Percentiles rank a stretch among this genome's conserved stretches.
Evolutionary conservation across 2,888 invertebrate species (phyloP).

Genomic region (Priocnemis perturbator): DNA sequence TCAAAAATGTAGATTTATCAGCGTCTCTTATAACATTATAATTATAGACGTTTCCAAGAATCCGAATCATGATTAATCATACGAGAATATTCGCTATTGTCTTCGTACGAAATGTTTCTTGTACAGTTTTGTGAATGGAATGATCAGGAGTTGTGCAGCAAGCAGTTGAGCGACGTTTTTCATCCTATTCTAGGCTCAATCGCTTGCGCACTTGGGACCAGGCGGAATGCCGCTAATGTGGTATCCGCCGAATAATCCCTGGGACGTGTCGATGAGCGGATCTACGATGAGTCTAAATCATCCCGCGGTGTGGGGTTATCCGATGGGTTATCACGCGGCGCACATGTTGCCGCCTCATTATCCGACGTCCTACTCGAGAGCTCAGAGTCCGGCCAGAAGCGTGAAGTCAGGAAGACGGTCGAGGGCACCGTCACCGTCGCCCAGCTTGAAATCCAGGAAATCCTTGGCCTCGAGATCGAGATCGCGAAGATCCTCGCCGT

Average conservation of each 20-base stretch:
- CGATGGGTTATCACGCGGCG: conserved; percentile 64
- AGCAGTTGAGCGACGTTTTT: too few species aligned
- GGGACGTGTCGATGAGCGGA: conserved; percentile 63
- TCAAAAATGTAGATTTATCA: neutral
- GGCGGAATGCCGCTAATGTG: conserved; percentile 76
- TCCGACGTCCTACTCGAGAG: conserved; percentile 79
- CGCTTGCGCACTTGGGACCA: conserved; percentile 80
- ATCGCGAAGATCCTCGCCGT: conserved; percentile 72
- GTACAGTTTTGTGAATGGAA: neutral
- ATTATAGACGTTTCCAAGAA: neutral
- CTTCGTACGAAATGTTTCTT: too few species aligned
- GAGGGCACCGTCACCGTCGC: conserved; percentile 81
- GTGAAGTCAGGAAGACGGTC: conserved; percentile 67
- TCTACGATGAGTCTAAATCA: conserved; percentile 71
- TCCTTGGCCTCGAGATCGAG: conserved; percentile 79
- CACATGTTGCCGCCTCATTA: conserved; percentile 74
- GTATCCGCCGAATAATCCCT: conserved; percentile 67
- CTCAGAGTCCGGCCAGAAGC: conserved; percentile 72
- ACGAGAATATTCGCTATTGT: too few species aligned
- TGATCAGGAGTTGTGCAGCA: too few species aligned
- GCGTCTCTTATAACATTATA: neutral
- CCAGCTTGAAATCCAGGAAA: conserved; percentile 83
- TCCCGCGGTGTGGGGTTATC: conserved; percentile 66
- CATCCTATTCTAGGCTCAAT: conserved; percentile 80
- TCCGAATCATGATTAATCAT: too few species aligned